Percentiles rank a stretch among this genome's conserved stretches.
phyloP scores from a whole-genome alignment of 2,113 vertebrate genomes.

The Cathartes aura region DNA sequence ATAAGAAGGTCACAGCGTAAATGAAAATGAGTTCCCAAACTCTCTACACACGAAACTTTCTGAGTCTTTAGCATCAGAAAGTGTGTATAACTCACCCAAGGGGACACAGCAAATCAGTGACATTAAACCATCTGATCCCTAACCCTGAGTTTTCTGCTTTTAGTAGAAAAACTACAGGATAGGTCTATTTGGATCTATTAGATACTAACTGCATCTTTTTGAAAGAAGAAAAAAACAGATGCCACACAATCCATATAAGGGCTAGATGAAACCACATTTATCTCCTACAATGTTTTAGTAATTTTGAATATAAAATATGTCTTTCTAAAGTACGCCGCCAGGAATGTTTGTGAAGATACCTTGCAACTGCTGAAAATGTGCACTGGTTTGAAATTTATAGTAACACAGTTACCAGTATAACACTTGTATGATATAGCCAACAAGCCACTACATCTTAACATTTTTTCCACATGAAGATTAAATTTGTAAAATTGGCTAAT shows the following conservation, averaged over 20 bases:
- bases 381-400: neutral
- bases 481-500: conserved; percentile 2
- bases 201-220: neutral
- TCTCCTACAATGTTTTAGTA: neutral
- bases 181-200: neutral
- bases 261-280: neutral
- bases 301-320: neutral
- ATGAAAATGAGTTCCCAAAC: neutral
- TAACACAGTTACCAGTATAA: neutral
- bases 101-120: neutral
- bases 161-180: neutral
- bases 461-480: conserved; percentile 1
- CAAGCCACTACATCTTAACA: neutral
- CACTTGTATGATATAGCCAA: neutral
- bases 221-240: neutral
- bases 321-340: neutral
- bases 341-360: neutral
- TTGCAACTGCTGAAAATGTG: neutral
- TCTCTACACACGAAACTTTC: neutral
- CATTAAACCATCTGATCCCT: neutral
- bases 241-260: neutral
- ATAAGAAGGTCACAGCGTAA: neutral
- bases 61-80: neutral
- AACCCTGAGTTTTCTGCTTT: neutral
- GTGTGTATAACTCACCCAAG: neutral